Evolutionary conservation across 2,797 vertebrate species (phyloP).

Genomic region (Onychomys torridus): DNA sequence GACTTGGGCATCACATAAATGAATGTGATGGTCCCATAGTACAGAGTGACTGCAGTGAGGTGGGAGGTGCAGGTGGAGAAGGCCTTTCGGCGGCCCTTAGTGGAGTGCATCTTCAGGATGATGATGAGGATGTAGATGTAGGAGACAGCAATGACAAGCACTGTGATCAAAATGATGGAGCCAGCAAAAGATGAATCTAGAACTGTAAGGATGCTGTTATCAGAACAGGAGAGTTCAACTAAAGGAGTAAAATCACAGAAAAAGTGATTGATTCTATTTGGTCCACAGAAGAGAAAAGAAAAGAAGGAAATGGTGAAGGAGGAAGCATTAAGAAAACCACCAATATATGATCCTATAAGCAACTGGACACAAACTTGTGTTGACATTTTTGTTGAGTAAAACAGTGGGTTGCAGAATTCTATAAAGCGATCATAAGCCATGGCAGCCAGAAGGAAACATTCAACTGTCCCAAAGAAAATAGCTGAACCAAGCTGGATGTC

Average conservation of each 20-base stretch:
- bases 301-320: constrained; percentile 10
- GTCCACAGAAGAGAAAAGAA: constrained; percentile 67
- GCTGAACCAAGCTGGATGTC: constrained; percentile 77
- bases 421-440: constrained; percentile 80
- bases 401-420: constrained; percentile 77
- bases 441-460: constrained; percentile 81
- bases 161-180: not conserved
- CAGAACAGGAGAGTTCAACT: constrained; percentile 69
- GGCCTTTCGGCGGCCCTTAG: constrained; percentile 40
- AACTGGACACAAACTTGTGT: constrained; percentile 49
- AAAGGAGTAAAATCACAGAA: constrained; percentile 69
- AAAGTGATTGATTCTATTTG: constrained; percentile 67
- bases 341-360: constrained; percentile 65
- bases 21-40: constrained; percentile 32
- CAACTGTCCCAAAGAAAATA: constrained; percentile 42
- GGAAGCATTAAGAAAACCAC: constrained; percentile 58
- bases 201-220: not conserved
- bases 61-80: constrained; percentile 78
- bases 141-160: constrained; percentile 35
- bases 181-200: not conserved
- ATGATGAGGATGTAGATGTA: constrained; percentile 71
- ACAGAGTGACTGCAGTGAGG: constrained; percentile 56
- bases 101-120: constrained; percentile 21
- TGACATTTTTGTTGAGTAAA: constrained; percentile 76
- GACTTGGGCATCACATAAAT: constrained; percentile 61